These are phyloP conservation scores for Hipparchia semele DNA, from an alignment of 2,888 invertebrate species.

Conservation along the genomic window DNA sequence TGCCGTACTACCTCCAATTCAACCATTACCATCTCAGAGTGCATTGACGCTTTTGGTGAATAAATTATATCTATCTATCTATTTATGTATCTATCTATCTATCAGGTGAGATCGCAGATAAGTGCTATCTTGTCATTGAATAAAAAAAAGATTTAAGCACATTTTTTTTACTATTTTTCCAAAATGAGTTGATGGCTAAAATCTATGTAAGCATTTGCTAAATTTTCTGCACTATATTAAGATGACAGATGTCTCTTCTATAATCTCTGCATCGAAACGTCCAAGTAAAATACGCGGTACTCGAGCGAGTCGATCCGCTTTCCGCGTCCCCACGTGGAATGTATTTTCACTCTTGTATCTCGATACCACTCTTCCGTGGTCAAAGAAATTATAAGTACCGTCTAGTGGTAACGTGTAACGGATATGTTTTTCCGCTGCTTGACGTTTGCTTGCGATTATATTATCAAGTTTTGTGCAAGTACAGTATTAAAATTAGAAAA, in stretches of 20 bases:
- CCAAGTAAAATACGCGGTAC: constrained; percentile 20
- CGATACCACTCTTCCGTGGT: constrained; percentile 74
- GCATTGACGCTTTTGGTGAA: too few relatives aligned
- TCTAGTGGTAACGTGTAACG: constrained; percentile 41
- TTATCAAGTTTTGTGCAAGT: not conserved
- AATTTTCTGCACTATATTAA: not conserved
- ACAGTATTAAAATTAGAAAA: not conserved
- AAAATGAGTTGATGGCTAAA: too few relatives aligned
- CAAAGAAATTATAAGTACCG: constrained; percentile 23
- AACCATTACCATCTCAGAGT: too few relatives aligned
- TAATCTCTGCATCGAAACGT: not conserved
- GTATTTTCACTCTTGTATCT: constrained; percentile 75
- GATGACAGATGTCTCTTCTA: constrained; percentile 13
- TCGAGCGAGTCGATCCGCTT: constrained; percentile 53
- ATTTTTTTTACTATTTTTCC: too few relatives aligned
- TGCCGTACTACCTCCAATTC: too few relatives aligned
- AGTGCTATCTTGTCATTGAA: too few relatives aligned
- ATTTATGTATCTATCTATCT: too few relatives aligned
- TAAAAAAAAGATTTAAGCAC: too few relatives aligned
- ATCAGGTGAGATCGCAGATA: too few relatives aligned
- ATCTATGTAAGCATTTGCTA: not conserved
- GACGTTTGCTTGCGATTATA: constrained; percentile 5
- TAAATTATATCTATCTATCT: too few relatives aligned
- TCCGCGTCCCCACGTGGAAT: constrained; percentile 56
- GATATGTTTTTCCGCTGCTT: constrained; percentile 39